Conservation (phyloP, 2,113 vertebrate genomes). For the Polyodon spathula region DNA sequence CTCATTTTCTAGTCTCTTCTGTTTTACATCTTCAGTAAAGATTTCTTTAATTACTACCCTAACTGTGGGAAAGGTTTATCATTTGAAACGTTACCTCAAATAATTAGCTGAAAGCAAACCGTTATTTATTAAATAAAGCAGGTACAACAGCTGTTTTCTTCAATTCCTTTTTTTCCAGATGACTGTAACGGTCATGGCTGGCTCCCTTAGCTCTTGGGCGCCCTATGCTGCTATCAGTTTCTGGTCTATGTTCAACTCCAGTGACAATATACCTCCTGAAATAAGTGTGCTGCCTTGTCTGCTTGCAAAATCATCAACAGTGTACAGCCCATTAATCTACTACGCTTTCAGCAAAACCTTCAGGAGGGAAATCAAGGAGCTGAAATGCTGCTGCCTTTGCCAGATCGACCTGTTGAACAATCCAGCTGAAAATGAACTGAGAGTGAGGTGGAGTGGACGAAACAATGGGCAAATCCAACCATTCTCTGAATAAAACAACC, state of each 20-base stretch:
- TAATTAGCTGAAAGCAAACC: too few relatives aligned
- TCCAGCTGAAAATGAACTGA: neutral
- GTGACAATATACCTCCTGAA: slow-evolving; percentile 32
- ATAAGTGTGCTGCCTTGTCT: slow-evolving; percentile 46
- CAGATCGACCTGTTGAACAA: slow-evolving; percentile 15
- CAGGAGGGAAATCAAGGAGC: slow-evolving; percentile 28
- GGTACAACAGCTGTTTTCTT: too few relatives aligned
- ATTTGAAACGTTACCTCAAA: too few relatives aligned
- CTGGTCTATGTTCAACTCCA: slow-evolving; percentile 46
- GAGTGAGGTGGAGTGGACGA: slow-evolving; percentile 25
- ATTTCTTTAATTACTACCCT: too few relatives aligned
- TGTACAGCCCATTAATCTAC: slow-evolving; percentile 48
- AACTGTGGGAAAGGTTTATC: too few relatives aligned
- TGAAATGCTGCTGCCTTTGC: slow-evolving; percentile 34
- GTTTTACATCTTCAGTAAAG: too few relatives aligned
- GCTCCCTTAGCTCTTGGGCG: slow-evolving; percentile 45
- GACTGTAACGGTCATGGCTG: slow-evolving; percentile 39
- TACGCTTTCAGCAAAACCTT: slow-evolving; percentile 50
- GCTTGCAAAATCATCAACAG: slow-evolving; percentile 49
- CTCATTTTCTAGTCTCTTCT: too few relatives aligned
- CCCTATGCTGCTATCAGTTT: slow-evolving; percentile 46
- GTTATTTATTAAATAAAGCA: too few relatives aligned
- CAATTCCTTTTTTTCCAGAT: slow-evolving; percentile 36
- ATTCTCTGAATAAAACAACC: neutral
- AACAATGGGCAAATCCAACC: neutral